These are phyloP conservation scores for Craniophora ligustri DNA, from an alignment of 2,888 invertebrate species.

Conservation along the genomic window DNA sequence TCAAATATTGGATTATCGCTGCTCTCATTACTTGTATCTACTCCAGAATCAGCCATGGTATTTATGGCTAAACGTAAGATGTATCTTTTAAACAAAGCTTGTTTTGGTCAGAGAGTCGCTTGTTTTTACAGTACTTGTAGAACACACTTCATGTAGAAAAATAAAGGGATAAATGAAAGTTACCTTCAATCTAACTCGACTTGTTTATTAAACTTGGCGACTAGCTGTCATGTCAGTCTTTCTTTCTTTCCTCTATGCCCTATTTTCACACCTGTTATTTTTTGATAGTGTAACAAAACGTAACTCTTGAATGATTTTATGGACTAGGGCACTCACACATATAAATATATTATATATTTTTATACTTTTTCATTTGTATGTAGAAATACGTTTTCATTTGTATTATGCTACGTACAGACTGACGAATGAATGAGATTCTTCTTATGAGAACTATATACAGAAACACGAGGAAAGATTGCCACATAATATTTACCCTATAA, in stretches of 20 bases:
- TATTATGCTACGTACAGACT: too few relatives aligned
- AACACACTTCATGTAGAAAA: conserved; percentile 15
- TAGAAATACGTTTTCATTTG: too few relatives aligned
- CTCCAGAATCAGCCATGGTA: conserved; percentile 91
- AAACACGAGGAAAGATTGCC: too few relatives aligned
- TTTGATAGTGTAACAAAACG: conserved; percentile 11
- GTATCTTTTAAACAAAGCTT: conserved; percentile 2
- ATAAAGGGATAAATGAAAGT: conserved; percentile 12
- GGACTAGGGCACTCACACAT: too few relatives aligned
- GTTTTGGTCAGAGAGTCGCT: conserved; percentile 6
- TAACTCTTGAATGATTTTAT: too few relatives aligned
- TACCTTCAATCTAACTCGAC: conserved; percentile 10
- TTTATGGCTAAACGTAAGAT: conserved; percentile 11
- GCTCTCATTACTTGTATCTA: conserved; percentile 92
- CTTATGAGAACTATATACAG: too few relatives aligned
- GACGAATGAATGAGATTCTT: too few relatives aligned
- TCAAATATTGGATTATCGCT: conserved; percentile 89
- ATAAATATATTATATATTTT: too few relatives aligned
- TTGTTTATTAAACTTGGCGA: conserved; percentile 51
- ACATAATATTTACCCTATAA: too few relatives aligned
- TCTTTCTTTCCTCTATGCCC: conserved; percentile 12
- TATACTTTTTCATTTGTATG: too few relatives aligned
- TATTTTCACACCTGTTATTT: conserved; percentile 10
- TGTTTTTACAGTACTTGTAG: neutral
- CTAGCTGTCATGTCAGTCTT: conserved; percentile 36